phyloP scores from a whole-genome alignment of 2,113 vertebrate species.

The Xerus inauris region DNA sequence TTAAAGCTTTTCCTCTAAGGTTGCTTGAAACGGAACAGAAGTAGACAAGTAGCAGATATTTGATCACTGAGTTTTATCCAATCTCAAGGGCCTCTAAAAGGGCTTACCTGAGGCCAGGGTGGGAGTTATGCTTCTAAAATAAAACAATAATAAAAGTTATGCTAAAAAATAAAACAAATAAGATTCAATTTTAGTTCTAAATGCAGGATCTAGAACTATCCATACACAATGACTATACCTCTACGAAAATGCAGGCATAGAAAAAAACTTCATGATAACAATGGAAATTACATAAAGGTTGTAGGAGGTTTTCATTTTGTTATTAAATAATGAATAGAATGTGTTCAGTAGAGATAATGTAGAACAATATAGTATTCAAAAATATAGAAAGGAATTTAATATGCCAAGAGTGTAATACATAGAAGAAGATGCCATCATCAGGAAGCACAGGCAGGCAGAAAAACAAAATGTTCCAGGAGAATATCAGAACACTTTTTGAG shows the following conservation, averaged over 20 bases:
- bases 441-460: not conserved
- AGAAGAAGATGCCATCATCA: not conserved
- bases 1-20: not conserved
- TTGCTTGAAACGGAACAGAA: not conserved
- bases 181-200: not conserved
- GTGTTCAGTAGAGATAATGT: not conserved
- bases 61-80: not conserved
- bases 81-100: not conserved
- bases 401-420: not conserved
- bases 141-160: too few relatives aligned
- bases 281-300: not conserved
- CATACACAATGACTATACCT: not conserved
- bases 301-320: not conserved
- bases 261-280: not conserved
- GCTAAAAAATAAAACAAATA: not conserved
- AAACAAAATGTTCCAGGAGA: not conserved
- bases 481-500: conserved; percentile 16
- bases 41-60: not conserved
- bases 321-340: not conserved
- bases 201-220: not conserved
- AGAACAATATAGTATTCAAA: not conserved
- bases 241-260: not conserved
- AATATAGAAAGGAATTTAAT: not conserved
- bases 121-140: not conserved
- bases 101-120: not conserved